Percentiles rank a stretch among this genome's conserved stretches.
Evolutionary conservation across 1,140 invertebrate species (phyloP).

Genomic region (Doryteuthis pealeii): DNA sequence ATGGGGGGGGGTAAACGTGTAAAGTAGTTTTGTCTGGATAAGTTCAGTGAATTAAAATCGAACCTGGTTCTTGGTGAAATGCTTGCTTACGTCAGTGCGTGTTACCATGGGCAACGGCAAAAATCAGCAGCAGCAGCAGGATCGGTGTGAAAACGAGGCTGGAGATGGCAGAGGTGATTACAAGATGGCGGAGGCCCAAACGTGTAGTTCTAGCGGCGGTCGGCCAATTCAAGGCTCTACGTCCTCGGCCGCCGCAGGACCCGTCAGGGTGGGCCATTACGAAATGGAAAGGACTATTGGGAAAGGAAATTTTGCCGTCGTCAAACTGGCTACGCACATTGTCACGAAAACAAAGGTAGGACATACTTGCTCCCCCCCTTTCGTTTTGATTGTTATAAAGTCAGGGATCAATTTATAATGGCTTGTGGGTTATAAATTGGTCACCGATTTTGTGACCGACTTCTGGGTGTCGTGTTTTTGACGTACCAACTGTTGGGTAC

Average conservation of each 20-base stretch:
- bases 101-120: neutral
- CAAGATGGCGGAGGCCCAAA: slow-evolving; percentile 50
- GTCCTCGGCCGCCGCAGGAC: slow-evolving; percentile 34
- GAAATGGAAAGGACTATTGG: slow-evolving; percentile 94
- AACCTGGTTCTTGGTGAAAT: neutral
- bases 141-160: neutral
- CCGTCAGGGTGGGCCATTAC: slow-evolving; percentile 79
- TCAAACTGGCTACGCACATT: slow-evolving; percentile 89
- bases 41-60: neutral
- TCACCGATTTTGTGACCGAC: too few species aligned
- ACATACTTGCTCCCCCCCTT: neutral
- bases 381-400: neutral
- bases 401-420: neutral
- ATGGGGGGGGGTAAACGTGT: too few species aligned
- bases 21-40: too few species aligned
- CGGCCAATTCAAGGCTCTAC: neutral
- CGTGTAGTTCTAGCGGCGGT: slow-evolving; percentile 33
- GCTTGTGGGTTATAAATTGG: too few species aligned
- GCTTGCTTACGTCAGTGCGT: neutral
- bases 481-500: too few species aligned
- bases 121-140: neutral
- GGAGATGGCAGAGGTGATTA: slow-evolving; percentile 21
- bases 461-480: too few species aligned
- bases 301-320: slow-evolving; percentile 96
- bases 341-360: slow-evolving; percentile 94